These are phyloP conservation scores for Rhaphigaster nebulosa DNA, from an alignment of 2,888 invertebrate species.

Conservation along the genomic window DNA sequence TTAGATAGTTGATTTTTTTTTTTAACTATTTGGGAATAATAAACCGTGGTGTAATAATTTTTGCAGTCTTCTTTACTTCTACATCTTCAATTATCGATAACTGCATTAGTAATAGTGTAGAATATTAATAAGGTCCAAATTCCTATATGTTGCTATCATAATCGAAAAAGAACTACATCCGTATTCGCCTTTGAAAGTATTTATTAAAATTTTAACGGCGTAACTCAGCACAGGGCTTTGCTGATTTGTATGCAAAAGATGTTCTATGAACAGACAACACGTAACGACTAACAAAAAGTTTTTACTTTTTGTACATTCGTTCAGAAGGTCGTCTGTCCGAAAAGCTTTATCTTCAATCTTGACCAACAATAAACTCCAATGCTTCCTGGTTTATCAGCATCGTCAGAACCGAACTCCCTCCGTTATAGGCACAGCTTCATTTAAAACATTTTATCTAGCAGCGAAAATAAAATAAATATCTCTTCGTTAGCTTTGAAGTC, in stretches of 20 bases:
- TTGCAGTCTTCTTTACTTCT: no score
- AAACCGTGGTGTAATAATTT: no score
- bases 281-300: background rate
- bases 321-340: background rate
- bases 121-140: background rate
- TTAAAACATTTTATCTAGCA: no score
- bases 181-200: background rate
- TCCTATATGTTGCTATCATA: background rate
- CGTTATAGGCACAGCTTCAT: no score
- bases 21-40: no score
- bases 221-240: background rate
- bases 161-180: background rate
- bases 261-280: background rate
- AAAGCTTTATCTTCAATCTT: background rate
- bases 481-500: no score
- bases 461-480: no score
- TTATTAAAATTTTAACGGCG: background rate
- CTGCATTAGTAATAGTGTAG: no score
- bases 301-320: constrained; percentile 35
- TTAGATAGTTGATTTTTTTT: no score
- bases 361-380: background rate
- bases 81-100: no score
- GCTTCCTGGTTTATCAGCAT: background rate
- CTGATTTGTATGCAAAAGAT: background rate
- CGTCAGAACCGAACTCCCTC: no score